Conservation (phyloP, 2,113 vertebrate genomes). For the Cebidichthys violaceus region DNA sequence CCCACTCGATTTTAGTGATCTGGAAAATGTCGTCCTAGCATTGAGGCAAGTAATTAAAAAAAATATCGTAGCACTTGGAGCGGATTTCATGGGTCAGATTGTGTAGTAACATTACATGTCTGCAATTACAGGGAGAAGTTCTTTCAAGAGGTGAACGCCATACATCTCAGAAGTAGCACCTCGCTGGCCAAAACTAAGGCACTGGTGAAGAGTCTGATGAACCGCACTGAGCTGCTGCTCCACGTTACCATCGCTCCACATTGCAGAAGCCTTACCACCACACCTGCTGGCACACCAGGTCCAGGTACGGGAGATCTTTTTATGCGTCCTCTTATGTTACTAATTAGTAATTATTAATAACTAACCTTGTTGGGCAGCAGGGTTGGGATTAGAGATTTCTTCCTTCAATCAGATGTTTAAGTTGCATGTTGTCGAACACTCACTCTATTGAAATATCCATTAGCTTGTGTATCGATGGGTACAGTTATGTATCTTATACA, state of each 20-base stretch:
- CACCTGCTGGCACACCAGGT: conserved; percentile 93
- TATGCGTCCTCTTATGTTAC: not conserved
- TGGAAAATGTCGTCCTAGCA: conserved; percentile 94
- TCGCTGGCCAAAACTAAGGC: conserved; percentile 93
- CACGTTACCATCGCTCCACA: conserved; percentile 98
- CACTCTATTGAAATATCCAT: not conserved
- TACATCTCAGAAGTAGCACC: conserved; percentile 85
- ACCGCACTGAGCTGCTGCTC: conserved; percentile 93
- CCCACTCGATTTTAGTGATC: conserved; percentile 93
- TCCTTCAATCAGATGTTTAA: not conserved
- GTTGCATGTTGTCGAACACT: not conserved
- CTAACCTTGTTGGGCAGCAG: not conserved
- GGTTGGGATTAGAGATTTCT: not conserved
- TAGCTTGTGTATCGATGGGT: not conserved
- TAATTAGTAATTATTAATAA: not conserved
- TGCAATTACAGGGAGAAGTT: conserved; percentile 91
- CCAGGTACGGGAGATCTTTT: conserved; percentile 82
- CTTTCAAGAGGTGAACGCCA: conserved; percentile 93
- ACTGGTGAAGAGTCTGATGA: conserved; percentile 95
- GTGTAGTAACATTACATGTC: conserved; percentile 29
- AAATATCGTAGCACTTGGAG: not conserved
- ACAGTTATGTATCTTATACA: not conserved
- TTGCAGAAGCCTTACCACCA: conserved; percentile 90
- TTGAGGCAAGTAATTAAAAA: conserved; percentile 85
- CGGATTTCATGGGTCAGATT: not conserved